Percentiles rank a stretch among this genome's conserved stretches.
Evolutionary conservation across 1,140 invertebrate species (phyloP).

Genomic region (Plectrocnemia conspersa): DNA sequence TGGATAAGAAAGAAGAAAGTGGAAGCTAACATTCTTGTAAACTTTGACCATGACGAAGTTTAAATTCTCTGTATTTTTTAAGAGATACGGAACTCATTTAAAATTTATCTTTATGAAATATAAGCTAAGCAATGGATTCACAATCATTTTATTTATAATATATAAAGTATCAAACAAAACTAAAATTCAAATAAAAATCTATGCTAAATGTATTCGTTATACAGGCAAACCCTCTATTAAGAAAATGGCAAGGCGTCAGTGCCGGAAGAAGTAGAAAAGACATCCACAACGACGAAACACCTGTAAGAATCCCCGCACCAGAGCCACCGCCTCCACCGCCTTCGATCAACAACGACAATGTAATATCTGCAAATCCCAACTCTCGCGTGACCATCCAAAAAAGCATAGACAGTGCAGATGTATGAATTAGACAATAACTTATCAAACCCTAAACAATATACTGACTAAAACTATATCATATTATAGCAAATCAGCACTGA

Average conservation of each 20-base stretch:
- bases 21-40: no score
- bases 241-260: slow-evolving; percentile 22
- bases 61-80: no score
- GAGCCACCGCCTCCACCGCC: slow-evolving; percentile 6
- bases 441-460: not conserved
- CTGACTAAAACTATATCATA: not conserved
- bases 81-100: no score
- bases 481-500: slow-evolving; percentile 16
- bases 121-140: no score
- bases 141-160: no score
- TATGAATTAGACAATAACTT: slow-evolving; percentile 1
- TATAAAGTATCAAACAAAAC: no score
- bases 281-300: not conserved
- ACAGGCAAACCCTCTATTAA: slow-evolving; percentile 53
- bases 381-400: not conserved
- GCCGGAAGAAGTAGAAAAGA: slow-evolving; percentile 13
- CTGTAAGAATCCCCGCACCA: not conserved
- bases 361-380: not conserved
- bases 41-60: no score
- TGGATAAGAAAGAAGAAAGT: no score
- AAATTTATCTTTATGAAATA: no score
- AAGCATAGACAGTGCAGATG: slow-evolving; percentile 13
- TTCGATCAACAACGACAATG: not conserved
- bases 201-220: slow-evolving; percentile 23
- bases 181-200: no score